Base-by-base conservation (phyloP, 1,140 invertebrate genomes). In the Saccostrea glomerata region DNA sequence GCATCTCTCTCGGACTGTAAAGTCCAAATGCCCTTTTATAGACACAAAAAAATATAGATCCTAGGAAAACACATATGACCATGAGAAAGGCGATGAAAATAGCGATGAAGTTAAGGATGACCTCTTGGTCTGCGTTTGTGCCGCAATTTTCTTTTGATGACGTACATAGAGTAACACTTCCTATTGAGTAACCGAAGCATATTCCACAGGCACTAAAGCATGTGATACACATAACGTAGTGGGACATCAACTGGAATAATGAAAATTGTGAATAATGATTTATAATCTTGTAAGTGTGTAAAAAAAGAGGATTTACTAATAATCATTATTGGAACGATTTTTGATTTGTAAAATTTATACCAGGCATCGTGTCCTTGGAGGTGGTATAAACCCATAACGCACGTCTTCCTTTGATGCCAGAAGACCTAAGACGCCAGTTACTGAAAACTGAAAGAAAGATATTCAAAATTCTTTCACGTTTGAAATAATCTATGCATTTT, bases 151-250 rank as follows among this genome's bases (percentile, higher is more conserved):
- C 25, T 15, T 73, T 17, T 25, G 13, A 23, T 73, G 23, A 23
- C 13, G 25, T 11, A 25, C 70, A 73, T 2, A 73, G 0, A 73
- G 23, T 30, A 36, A 30, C 25, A 30, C 70, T 25, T 30, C 23
- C 70, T 36, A 73, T 25, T 12, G 70, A 73, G 70, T 73, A 73
- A 36, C 70, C 70, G 30, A 73, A 73, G 25, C 70, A 73, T 15
- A 73, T 73, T 12, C 70, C 70, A 73, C 70, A 73, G 1, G 36
- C 70, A 73, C 70, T 73, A 23, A 73, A 11, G 25, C 70, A 73
- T 13, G 70, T 15, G 11, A 73, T 15, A 15, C 25, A 73, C 5
- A 73, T 3, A 9, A 30, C 13, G 70, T 73, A 73, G 25, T 73
- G 70, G 13, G 70, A 25, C 25, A 73, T 25, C 23, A 73, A 13